Conservation (phyloP, 2,888 invertebrate species). For the Neoscelio sp. region DNA sequence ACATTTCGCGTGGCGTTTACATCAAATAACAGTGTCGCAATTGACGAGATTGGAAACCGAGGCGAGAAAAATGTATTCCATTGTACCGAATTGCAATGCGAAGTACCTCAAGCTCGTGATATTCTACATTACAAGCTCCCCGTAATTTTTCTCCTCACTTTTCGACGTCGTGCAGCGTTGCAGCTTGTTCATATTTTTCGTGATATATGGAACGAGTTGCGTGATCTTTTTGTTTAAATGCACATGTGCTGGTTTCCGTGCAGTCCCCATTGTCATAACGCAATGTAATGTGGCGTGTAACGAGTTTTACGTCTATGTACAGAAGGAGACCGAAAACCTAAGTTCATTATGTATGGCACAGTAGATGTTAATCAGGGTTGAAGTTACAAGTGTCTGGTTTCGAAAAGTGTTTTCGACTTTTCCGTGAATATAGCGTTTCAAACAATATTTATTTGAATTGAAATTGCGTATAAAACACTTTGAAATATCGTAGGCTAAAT, state of each 20-base stretch:
- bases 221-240: constrained; percentile 51
- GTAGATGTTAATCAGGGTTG: constrained; percentile 18
- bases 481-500: too few species aligned
- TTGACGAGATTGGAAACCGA: constrained; percentile 6
- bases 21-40: background rate
- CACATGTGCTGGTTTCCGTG: constrained; percentile 17
- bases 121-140: constrained; percentile 48
- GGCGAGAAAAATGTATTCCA: background rate
- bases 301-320: constrained; percentile 31
- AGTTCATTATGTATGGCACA: constrained; percentile 41
- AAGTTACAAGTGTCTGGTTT: constrained; percentile 23
- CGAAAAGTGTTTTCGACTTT: constrained; percentile 2
- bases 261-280: constrained; percentile 49
- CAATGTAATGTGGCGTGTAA: constrained; percentile 47
- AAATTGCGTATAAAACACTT: too few species aligned
- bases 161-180: constrained; percentile 50
- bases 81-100: constrained; percentile 1
- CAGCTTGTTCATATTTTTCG: constrained; percentile 39
- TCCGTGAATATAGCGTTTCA: background rate
- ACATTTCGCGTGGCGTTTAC: background rate
- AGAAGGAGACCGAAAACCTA: constrained; percentile 6
- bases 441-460: too few species aligned
- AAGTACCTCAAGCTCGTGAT: constrained; percentile 23
- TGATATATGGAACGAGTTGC: constrained; percentile 63
- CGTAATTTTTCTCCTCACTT: constrained; percentile 52